Base-by-base conservation (phyloP, 2,113 vertebrate genomes). In the Pachypanchax playfairii region DNA sequence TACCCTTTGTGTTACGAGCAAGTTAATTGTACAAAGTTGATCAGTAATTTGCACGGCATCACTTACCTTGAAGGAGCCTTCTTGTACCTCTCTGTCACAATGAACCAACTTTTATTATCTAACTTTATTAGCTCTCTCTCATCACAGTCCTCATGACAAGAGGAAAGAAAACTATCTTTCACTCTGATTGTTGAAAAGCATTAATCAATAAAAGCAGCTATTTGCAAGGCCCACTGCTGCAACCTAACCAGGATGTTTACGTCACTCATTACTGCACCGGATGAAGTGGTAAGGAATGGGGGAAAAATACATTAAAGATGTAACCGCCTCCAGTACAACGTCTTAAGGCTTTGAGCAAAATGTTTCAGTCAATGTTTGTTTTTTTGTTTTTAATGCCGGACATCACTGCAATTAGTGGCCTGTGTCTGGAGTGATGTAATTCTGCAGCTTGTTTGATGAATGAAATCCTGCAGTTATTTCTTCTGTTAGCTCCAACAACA, bases 131-230 rank as follows among this genome's bases (percentile, higher is more conserved):
- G 29, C 1, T 14, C 6, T 21, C 20, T 22, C 12, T 33, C 42
- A 1, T 17, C 7, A 21, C 28, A 29, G 7, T 58, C 18, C 48
- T 22, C 22, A 15, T 42, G 15, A 56, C 25, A 51, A 22, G 15
- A 41, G 15, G 20, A 24, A 71, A 28, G 29, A 58, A 52, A 47
- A 11, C 55, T 67, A 52, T 9, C 4, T 38, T 33, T 41, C 48
- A 24, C 33, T 46, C 29, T 21, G 11, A 58, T 24, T 28, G 36
- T 42, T 8, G 1, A n/a, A 31, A 25, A 50, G 55, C 4, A 13
- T 1, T 1, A 20, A 66, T 75, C 28, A 53, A 55, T 58, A 52
- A 22, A 39, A 26, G 20, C 26, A 44, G 4, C 26, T 13, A 9
- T 7, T 36, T 36, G 2, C n/a, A 18, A 59, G 25, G 8, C 8